Evolutionary conservation across 2,797 vertebrate genomes (phyloP).

Genomic region (Sciurus vulgaris): DNA sequence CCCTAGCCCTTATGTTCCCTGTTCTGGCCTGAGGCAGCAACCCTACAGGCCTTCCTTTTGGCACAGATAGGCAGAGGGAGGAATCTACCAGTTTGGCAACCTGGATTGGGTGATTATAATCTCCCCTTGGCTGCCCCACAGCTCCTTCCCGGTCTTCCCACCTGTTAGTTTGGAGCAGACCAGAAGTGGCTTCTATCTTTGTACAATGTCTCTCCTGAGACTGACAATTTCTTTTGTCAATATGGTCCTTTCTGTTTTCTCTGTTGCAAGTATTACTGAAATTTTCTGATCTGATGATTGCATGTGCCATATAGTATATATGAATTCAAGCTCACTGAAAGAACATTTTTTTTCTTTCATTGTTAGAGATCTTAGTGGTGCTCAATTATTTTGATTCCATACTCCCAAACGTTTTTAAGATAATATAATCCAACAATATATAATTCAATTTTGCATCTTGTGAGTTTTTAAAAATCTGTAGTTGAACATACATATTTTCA

Average conservation of each 20-base stretch:
- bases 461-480: not conserved
- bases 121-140: not conserved
- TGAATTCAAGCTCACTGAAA: not conserved
- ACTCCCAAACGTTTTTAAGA: not conserved
- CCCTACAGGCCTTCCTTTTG: not conserved
- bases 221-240: not conserved
- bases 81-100: not conserved
- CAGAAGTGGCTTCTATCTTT: rapidly evolving
- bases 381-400: conserved; percentile 2
- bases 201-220: not conserved
- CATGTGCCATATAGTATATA: not conserved
- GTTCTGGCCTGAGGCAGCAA: not conserved
- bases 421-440: not conserved
- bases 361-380: not conserved
- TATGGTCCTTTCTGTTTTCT: not conserved
- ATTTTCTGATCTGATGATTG: not conserved
- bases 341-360: not conserved
- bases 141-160: not conserved
- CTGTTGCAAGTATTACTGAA: not conserved
- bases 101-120: not conserved
- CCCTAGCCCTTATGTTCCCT: not conserved
- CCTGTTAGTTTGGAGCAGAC: not conserved
- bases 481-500: not conserved
- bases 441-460: not conserved
- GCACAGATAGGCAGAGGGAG: not conserved